These are phyloP conservation scores for Poeciliopsis presidionis DNA, from an alignment of 2,797 vertebrate genomes.

Conservation along the genomic window DNA sequence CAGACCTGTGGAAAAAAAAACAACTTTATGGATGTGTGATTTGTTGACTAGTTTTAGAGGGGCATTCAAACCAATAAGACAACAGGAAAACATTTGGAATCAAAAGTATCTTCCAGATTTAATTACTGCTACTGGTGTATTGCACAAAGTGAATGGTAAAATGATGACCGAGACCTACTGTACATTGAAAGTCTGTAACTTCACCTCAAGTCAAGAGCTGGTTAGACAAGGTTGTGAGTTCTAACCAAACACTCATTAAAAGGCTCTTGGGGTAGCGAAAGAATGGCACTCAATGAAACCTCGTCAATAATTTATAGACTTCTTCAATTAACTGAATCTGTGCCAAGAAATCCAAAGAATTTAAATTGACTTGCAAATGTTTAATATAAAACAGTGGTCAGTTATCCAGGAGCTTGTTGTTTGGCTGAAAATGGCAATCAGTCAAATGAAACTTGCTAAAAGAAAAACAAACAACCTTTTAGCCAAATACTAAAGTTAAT, in stretches of 20 bases:
- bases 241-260: neutral
- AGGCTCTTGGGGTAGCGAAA: neutral
- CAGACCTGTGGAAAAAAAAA: conserved; percentile 18
- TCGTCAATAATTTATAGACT: neutral
- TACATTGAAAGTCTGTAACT: neutral
- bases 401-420: neutral
- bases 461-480: neutral
- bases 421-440: neutral
- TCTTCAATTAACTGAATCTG: neutral
- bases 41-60: conserved; percentile 1
- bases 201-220: neutral
- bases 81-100: neutral
- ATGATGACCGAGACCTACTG: neutral
- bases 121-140: neutral
- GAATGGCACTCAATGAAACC: neutral
- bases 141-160: neutral
- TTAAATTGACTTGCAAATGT: neutral
- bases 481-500: neutral
- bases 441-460: neutral
- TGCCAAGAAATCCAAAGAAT: neutral
- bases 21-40: neutral
- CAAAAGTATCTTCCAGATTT: neutral
- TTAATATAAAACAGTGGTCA: conserved; percentile 11
- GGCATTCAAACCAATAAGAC: conserved; percentile 22
- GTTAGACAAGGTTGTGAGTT: neutral